Percentiles rank a stretch among this genome's conserved stretches.
These are phyloP conservation scores for Chaitophorus viminalis DNA, from an alignment of 2,888 invertebrate genomes.

Conservation along the genomic window DNA sequence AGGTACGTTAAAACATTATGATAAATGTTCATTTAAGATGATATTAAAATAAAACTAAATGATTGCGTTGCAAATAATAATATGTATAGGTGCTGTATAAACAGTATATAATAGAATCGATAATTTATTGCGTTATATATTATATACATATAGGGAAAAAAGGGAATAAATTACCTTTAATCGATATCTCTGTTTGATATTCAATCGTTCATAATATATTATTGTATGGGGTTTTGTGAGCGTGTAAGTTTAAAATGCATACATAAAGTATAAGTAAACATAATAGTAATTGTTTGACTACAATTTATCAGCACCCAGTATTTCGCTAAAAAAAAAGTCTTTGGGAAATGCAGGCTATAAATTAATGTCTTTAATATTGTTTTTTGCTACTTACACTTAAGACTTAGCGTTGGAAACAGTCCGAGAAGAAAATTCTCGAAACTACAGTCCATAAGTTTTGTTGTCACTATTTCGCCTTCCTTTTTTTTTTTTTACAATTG, in stretches of 20 bases:
- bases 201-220: not conserved
- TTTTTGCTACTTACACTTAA: not conserved
- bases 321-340: not conserved
- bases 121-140: not conserved
- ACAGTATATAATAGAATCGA: not conserved
- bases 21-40: too few species aligned
- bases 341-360: slow-evolving; percentile 1
- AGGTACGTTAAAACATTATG: too few species aligned
- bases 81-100: too few species aligned
- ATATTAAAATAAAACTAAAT: too few species aligned
- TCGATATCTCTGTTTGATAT: not conserved
- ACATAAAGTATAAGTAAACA: not conserved
- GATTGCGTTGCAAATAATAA: not conserved
- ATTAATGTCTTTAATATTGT: slow-evolving; percentile 33
- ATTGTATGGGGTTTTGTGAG: too few species aligned
- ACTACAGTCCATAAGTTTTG: slow-evolving; percentile 20
- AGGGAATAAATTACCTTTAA: not conserved
- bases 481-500: slow-evolving; percentile 1
- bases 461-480: not conserved
- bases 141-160: too few species aligned
- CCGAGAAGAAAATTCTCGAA: not conserved
- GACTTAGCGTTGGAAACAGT: not conserved
- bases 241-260: not conserved
- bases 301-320: not conserved
- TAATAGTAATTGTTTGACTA: not conserved